Percentiles rank a stretch among this genome's conserved stretches.
phyloP scores from a whole-genome alignment of 1,140 invertebrate species.

The Theocolax elegans region DNA sequence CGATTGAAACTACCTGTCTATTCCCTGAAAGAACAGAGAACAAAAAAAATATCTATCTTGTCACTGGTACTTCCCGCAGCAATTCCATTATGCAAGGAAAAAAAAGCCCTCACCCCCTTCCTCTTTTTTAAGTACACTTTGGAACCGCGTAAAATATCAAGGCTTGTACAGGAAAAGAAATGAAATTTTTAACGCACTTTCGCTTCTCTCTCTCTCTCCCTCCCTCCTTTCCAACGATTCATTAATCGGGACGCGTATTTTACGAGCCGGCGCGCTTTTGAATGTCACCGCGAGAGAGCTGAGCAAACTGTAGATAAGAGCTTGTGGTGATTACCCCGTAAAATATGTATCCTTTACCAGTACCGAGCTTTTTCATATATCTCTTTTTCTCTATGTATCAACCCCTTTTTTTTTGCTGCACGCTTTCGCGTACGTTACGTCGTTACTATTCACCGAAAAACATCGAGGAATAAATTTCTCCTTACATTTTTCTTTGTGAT shows the following conservation, averaged over 20 bases:
- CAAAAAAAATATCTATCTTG: no score
- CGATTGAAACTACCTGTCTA: no score
- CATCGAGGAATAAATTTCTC: conserved; percentile 12
- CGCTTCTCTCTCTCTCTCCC: no score
- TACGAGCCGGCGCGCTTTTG: conserved; percentile 2
- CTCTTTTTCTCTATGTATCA: background rate
- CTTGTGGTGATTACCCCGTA: conserved; percentile 64
- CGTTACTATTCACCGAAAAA: conserved; percentile 23
- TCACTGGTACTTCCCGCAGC: no score
- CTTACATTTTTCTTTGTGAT: background rate
- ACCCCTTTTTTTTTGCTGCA: background rate
- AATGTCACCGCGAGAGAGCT: conserved; percentile 50
- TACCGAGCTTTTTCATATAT: conserved; percentile 50
- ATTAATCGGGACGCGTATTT: conserved; percentile 30
- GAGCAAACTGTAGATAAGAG: conserved; percentile 66
- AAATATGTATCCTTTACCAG: conserved; percentile 63
- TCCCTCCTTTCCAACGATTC: background rate
- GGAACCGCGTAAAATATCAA: no score
- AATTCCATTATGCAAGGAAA: no score
- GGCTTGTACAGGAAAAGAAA: no score
- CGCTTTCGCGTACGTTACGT: conserved; percentile 2
- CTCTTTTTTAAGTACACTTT: no score
- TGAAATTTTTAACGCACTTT: conserved; percentile 21
- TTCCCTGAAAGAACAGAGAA: no score
- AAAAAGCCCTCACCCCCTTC: no score